These are phyloP conservation scores for Acrobasis consociella DNA, from an alignment of 2,888 invertebrate genomes.

Conservation along the genomic window DNA sequence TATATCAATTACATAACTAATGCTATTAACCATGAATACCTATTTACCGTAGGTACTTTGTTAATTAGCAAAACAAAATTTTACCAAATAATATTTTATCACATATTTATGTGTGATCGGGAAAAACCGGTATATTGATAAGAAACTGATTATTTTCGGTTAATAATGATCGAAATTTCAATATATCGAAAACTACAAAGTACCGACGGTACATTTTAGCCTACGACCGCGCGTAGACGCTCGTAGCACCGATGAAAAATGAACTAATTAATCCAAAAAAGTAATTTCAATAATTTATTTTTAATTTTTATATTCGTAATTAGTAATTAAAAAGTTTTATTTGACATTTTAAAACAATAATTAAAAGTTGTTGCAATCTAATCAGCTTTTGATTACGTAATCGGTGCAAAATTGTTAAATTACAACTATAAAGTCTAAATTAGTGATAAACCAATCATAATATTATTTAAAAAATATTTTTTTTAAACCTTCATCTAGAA, in stretches of 20 bases:
- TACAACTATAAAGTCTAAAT: background rate
- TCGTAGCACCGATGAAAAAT: constrained; percentile 41
- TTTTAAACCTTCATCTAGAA: constrained; percentile 17
- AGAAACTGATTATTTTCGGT: no score
- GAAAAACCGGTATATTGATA: no score
- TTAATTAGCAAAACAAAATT: no score
- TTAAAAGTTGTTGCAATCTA: background rate
- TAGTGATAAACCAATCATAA: background rate
- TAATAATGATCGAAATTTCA: background rate
- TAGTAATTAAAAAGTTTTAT: background rate
- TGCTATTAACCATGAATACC: no score
- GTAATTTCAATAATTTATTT: background rate
- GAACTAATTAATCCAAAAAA: constrained; percentile 9
- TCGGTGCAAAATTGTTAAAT: background rate
- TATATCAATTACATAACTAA: no score
- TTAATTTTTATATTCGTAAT: background rate
- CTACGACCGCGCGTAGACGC: constrained; percentile 59
- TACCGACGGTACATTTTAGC: constrained; percentile 79
- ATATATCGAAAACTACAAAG: constrained; percentile 39
- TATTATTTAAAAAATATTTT: constrained; percentile 2
- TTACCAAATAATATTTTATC: no score
- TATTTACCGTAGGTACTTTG: no score
- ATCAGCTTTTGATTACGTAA: constrained; percentile 12
- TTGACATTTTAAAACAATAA: background rate
- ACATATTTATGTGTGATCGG: no score